A percentile compares a stretch with the other conserved stretches of the same genome.
phyloP scores from a whole-genome alignment of 2,888 invertebrate species.

The Phasia obesa region DNA sequence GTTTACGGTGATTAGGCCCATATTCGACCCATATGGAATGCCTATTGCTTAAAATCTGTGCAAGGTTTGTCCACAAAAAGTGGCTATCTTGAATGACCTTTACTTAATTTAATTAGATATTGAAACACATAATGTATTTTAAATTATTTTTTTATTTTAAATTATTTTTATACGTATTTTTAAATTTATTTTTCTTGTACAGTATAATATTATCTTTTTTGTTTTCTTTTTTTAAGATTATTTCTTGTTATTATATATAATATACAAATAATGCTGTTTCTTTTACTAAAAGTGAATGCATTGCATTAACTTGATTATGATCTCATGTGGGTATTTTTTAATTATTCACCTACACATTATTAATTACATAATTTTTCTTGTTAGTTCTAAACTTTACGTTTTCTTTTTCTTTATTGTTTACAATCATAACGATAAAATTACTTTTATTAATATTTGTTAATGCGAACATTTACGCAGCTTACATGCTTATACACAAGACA shows the following conservation, averaged over 20 bases:
- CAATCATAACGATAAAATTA: slow-evolving; percentile 60
- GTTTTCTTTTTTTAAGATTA: slow-evolving; percentile 66
- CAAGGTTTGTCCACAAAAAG: no score
- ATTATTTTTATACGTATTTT: slow-evolving; percentile 70
- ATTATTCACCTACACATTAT: slow-evolving; percentile 64
- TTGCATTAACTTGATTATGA: slow-evolving; percentile 62
- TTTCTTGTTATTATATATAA: slow-evolving; percentile 68
- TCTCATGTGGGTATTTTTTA: slow-evolving; percentile 38
- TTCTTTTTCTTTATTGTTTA: slow-evolving; percentile 44
- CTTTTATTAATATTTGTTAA: slow-evolving; percentile 33
- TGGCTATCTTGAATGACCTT: no score
- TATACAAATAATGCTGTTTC: slow-evolving; percentile 73
- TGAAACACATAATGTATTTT: slow-evolving; percentile 50
- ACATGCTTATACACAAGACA: slow-evolving; percentile 57
- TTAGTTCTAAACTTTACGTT: slow-evolving; percentile 40
- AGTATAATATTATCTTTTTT: slow-evolving; percentile 72
- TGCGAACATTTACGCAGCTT: slow-evolving; percentile 56
- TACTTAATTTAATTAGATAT: no score
- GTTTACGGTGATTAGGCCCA: no score
- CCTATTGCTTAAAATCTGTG: no score
- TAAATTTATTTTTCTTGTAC: slow-evolving; percentile 73
- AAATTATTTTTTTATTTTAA: slow-evolving; percentile 73
- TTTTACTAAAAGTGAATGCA: slow-evolving; percentile 67
- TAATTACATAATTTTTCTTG: slow-evolving; percentile 52
- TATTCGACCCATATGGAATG: no score